Conservation (phyloP, 1,140 invertebrate genomes). For the Drosophila kanapiae region DNA sequence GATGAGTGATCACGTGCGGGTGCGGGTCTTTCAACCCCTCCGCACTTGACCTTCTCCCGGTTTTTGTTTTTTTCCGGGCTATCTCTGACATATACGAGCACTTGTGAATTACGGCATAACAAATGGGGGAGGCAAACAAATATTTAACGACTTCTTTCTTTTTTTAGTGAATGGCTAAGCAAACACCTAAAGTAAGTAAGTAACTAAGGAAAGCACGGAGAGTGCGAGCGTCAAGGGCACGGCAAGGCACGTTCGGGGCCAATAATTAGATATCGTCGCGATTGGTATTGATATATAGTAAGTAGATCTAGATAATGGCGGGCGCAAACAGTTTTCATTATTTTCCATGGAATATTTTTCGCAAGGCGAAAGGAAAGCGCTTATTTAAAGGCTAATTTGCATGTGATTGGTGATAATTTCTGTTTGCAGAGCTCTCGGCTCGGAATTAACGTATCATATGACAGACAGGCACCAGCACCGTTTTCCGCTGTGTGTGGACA, state of each 20-base stretch:
- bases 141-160: conserved; percentile 52
- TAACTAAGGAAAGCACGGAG: conserved; percentile 37
- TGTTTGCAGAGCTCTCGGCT: conserved; percentile 38
- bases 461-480: conserved; percentile 40
- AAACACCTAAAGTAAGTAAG: conserved; percentile 70
- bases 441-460: conserved; percentile 61
- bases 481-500: not conserved
- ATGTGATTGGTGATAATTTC: conserved; percentile 68
- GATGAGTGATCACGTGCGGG: conserved; percentile 57
- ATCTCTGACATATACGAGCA: conserved; percentile 73
- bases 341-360: conserved; percentile 50
- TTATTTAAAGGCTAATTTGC: conserved; percentile 51
- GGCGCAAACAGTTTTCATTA: conserved; percentile 67
- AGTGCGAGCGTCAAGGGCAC: conserved; percentile 49
- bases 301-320: conserved; percentile 47
- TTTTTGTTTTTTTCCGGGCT: conserved; percentile 33
- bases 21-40: conserved; percentile 19
- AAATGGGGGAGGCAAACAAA: conserved; percentile 61
- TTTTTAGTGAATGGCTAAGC: conserved; percentile 59
- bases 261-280: conserved; percentile 54
- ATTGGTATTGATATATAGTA: conserved; percentile 62
- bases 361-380: conserved; percentile 50
- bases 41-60: conserved; percentile 30
- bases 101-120: conserved; percentile 73
- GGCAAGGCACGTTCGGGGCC: conserved; percentile 58